Evolutionary conservation across 2,888 invertebrate species (phyloP).

Genomic region (Epirrita christyi): DNA sequence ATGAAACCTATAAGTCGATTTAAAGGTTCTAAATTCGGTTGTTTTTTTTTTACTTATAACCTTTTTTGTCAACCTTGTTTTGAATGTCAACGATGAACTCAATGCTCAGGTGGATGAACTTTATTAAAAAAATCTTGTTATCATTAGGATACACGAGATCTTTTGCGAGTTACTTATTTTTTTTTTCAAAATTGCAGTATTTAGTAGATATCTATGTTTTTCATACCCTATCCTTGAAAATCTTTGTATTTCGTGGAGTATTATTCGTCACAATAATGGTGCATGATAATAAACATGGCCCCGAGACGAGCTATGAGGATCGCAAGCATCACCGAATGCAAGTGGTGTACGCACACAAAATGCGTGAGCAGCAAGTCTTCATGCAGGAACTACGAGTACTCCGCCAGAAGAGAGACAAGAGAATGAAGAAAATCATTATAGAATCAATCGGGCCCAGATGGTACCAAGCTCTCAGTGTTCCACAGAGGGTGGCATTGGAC

Average conservation of each 20-base stretch:
- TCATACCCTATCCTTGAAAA: conserved; percentile 1
- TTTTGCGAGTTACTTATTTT: conserved; percentile 2
- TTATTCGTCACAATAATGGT: conserved; percentile 7
- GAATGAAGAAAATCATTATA: conserved; percentile 46
- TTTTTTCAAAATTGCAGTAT: conserved; percentile 64
- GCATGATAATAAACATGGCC: conserved; percentile 41
- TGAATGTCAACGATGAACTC: no score
- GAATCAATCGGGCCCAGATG: conserved; percentile 65
- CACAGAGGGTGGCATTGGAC: conserved; percentile 65
- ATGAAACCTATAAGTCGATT: no score
- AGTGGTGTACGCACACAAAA: conserved; percentile 59
- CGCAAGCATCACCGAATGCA: conserved; percentile 52
- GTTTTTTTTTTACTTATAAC: no score
- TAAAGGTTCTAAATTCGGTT: no score
- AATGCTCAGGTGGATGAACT: no score
- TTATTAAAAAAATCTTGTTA: no score
- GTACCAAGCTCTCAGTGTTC: conserved; percentile 73
- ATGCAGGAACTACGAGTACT: conserved; percentile 68
- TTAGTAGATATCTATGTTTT: conserved; percentile 3
- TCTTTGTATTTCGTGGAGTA: conserved; percentile 5
- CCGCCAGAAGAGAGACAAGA: conserved; percentile 52
- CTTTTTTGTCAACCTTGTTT: no score
- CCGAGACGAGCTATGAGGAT: conserved; percentile 52
- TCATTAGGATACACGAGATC: no score
- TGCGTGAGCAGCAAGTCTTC: conserved; percentile 62